Evolutionary conservation across 1,140 invertebrate genomes (phyloP).

Genomic region (Pachypeltis micranthus): DNA sequence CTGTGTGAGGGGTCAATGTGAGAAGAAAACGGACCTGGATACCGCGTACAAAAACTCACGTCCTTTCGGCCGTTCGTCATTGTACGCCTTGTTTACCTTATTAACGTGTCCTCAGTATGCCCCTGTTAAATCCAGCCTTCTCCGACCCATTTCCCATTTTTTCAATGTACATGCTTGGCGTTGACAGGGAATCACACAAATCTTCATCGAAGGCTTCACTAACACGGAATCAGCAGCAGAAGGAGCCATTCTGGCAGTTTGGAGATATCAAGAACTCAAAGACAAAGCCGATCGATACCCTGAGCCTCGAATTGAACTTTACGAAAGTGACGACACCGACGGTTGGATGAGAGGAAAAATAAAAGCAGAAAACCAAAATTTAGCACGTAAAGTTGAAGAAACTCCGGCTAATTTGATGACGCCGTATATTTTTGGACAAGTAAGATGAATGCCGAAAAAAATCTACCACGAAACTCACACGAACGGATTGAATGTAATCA

Average conservation of each 20-base stretch:
- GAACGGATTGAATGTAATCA: too few relatives aligned
- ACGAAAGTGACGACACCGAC: conserved; percentile 36
- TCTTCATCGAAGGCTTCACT: conserved; percentile 54
- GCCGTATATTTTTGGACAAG: conserved; percentile 63
- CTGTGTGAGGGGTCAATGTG: too few relatives aligned
- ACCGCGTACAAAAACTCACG: too few relatives aligned
- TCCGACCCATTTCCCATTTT: too few relatives aligned
- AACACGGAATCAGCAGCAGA: conserved; percentile 64
- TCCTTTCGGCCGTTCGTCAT: too few relatives aligned
- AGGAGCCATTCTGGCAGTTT: conserved; percentile 48
- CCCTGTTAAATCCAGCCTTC: too few relatives aligned
- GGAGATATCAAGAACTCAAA: conserved; percentile 55
- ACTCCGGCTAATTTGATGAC: conserved; percentile 76
- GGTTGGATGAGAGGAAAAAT: conserved; percentile 58
- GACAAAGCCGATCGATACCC: conserved; percentile 41
- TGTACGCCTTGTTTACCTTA: too few relatives aligned
- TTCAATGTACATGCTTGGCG: too few relatives aligned
- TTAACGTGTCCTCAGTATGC: too few relatives aligned
- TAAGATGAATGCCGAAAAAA: too few relatives aligned
- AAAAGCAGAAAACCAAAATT: conserved; percentile 70
- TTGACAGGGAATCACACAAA: conserved; percentile 33
- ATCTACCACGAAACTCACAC: too few relatives aligned
- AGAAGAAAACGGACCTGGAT: too few relatives aligned
- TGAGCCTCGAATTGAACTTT: conserved; percentile 38
- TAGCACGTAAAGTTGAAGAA: conserved; percentile 64